Evolutionary conservation across 2,888 invertebrate species (phyloP).

Genomic region (Icerya purchasi): DNA sequence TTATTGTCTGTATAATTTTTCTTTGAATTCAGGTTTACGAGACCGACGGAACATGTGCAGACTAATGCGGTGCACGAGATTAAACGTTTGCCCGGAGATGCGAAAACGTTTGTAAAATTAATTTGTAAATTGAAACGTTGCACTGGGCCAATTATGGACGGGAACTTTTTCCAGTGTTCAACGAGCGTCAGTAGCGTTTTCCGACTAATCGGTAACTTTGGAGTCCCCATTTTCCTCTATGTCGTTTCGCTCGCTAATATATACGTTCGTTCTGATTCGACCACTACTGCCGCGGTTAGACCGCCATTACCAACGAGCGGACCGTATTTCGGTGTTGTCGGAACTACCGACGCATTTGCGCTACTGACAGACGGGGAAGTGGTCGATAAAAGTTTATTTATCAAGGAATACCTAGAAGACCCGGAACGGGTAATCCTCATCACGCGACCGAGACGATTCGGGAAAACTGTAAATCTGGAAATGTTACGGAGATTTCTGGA

Average conservation of each 20-base stretch:
- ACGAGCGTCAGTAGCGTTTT: too few species aligned
- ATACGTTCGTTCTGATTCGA: background rate
- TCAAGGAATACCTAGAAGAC: background rate
- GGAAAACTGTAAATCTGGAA: background rate
- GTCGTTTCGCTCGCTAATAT: background rate
- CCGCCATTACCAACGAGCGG: background rate
- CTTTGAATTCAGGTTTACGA: too few species aligned
- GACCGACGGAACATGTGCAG: too few species aligned
- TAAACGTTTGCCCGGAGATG: too few species aligned
- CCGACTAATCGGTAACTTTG: too few species aligned
- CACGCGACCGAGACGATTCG: background rate
- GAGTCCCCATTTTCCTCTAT: too few species aligned
- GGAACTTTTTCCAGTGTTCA: too few species aligned
- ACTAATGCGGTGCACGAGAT: too few species aligned
- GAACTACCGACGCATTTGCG: background rate
- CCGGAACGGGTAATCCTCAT: background rate
- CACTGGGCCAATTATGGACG: too few species aligned
- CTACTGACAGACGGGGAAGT: background rate
- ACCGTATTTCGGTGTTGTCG: background rate
- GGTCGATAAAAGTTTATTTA: constrained; percentile 1
- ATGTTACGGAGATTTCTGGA: constrained; percentile 3
- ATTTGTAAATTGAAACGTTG: too few species aligned
- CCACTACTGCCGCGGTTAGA: background rate
- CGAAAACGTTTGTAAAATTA: too few species aligned
- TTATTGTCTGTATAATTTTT: too few species aligned